Evolutionary conservation across 2,797 vertebrate species (phyloP).

Genomic region (Acrossocheilus wenchowensis): DNA sequence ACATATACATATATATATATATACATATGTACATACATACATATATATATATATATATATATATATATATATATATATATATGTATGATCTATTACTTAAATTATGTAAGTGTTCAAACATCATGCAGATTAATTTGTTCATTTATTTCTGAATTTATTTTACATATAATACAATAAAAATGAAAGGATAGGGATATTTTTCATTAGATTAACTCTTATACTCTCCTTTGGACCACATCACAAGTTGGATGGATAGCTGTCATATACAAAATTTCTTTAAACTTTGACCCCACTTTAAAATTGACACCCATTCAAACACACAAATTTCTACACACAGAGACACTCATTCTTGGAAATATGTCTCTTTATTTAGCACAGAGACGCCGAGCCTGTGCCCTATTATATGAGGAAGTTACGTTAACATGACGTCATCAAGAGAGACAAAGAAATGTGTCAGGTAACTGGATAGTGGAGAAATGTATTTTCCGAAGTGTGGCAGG

Average conservation of each 20-base stretch:
- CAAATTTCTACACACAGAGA: not conserved
- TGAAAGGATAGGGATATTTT: no score
- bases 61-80: no score
- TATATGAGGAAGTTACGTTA: not conserved
- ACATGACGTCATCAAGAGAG: not conserved
- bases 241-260: not conserved
- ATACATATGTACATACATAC: no score
- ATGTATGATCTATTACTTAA: no score
- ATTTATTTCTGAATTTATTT: no score
- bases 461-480: slow-evolving; percentile 26
- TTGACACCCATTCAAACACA: not conserved
- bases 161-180: no score
- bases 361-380: slow-evolving; percentile 26
- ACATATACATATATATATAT: no score
- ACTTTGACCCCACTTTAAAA: not conserved
- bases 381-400: not conserved
- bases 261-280: not conserved
- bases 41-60: no score
- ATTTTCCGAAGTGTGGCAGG: slow-evolving; percentile 31
- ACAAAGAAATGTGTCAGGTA: not conserved
- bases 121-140: no score
- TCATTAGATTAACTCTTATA: no score
- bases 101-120: no score
- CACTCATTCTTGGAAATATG: not conserved
- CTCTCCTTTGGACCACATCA: no score